Evolutionary conservation across 2,888 invertebrate genomes (phyloP).

Genomic region (Bembecia ichneumoniformis): DNA sequence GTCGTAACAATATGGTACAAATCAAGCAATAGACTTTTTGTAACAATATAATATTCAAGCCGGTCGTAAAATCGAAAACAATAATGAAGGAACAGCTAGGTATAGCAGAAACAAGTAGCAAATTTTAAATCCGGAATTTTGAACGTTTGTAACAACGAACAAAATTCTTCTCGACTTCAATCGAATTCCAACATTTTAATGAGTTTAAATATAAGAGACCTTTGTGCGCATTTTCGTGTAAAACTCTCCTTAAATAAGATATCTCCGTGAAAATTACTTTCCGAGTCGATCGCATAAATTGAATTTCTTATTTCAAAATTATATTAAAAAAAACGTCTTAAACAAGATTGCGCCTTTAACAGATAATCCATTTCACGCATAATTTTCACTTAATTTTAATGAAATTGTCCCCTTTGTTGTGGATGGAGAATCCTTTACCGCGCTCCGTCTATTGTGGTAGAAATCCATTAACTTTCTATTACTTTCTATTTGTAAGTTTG

Average conservation of each 20-base stretch:
- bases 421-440: background rate
- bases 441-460: background rate
- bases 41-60: too few relatives aligned
- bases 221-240: background rate
- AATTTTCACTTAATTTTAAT: conserved; percentile 13
- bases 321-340: conserved; percentile 15
- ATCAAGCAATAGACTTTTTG: too few relatives aligned
- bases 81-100: too few relatives aligned
- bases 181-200: background rate
- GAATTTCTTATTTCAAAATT: conserved; percentile 22
- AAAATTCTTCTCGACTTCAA: background rate
- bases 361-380: conserved; percentile 16
- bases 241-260: conserved; percentile 6
- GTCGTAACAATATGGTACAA: too few relatives aligned
- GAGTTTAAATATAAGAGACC: background rate
- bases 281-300: conserved; percentile 17
- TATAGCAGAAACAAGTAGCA: too few relatives aligned
- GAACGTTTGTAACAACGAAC: background rate
- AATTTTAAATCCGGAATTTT: too few relatives aligned
- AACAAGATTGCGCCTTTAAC: conserved; percentile 13
- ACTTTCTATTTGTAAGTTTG: too few relatives aligned
- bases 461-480: background rate
- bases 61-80: too few relatives aligned
- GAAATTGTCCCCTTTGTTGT: conserved; percentile 1
- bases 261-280: conserved; percentile 14